These are phyloP conservation scores for Brachypterus glaber DNA, from an alignment of 2,888 invertebrate genomes.

Conservation along the genomic window DNA sequence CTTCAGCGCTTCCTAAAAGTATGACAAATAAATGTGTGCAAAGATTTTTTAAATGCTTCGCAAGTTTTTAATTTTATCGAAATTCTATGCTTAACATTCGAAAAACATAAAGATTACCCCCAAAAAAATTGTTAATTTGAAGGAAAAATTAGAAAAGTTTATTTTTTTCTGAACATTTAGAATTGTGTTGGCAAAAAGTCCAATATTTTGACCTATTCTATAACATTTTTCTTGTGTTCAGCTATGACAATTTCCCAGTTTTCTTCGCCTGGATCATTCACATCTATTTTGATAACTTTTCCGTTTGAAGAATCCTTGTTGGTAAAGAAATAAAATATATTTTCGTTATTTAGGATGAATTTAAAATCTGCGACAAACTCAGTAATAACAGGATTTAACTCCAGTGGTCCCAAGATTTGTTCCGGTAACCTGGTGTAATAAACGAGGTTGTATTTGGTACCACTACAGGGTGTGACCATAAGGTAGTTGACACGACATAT, in stretches of 20 bases:
- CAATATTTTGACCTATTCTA: conserved; percentile 1
- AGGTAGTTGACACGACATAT: not conserved
- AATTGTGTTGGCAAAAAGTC: too few relatives aligned
- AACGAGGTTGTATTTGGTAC: not conserved
- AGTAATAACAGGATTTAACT: not conserved
- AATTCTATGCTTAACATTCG: too few relatives aligned
- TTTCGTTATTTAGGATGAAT: not conserved
- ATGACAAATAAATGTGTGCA: too few relatives aligned
- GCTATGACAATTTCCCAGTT: not conserved
- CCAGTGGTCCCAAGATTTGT: not conserved
- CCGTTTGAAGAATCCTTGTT: not conserved
- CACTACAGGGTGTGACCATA: not conserved
- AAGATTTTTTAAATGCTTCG: too few relatives aligned
- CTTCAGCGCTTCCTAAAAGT: conserved; percentile 38
- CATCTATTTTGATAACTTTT: not conserved
- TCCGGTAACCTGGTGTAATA: not conserved
- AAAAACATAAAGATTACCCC: too few relatives aligned
- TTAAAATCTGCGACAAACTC: not conserved
- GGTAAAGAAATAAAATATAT: not conserved
- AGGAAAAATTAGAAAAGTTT: too few relatives aligned
- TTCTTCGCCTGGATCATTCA: not conserved
- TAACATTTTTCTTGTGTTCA: not conserved
- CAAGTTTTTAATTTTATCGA: too few relatives aligned
- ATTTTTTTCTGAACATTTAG: too few relatives aligned
- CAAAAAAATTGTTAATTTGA: too few relatives aligned